Evolutionary conservation across 2,113 vertebrate genomes (phyloP).

Genomic region (Plectropomus leopardus): DNA sequence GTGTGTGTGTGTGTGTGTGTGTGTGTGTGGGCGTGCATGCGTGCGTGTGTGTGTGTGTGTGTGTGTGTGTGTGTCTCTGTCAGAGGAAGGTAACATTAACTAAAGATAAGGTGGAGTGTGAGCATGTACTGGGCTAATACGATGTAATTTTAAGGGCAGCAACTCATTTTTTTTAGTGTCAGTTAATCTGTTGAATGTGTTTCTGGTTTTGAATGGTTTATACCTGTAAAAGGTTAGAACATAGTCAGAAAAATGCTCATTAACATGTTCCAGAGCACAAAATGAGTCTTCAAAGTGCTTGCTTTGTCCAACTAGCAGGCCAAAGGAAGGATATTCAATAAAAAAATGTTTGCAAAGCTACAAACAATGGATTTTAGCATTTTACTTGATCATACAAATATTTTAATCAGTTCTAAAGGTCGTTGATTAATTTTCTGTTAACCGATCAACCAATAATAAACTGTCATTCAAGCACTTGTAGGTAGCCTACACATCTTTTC

Average conservation of each 20-base stretch:
- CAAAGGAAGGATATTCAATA: neutral
- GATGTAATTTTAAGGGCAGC: neutral
- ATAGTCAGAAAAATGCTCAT: neutral
- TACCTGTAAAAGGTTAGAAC: neutral
- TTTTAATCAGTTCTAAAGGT: neutral
- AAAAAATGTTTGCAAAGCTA: neutral
- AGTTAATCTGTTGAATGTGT: neutral
- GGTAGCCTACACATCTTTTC: neutral
- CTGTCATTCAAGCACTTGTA: neutral
- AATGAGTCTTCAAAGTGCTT: neutral
- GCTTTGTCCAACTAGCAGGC: neutral
- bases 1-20: slow-evolving; percentile 28
- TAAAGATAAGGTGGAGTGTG: slow-evolving; percentile 2
- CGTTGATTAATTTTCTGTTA: neutral
- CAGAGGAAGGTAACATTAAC: slow-evolving; percentile 21
- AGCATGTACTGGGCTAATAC: neutral
- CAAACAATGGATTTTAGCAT: neutral
- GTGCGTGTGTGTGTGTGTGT: neutral
- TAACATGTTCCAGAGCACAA: neutral
- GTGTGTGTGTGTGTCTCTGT: slow-evolving; percentile 17
- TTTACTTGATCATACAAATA: neutral
- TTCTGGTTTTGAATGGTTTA: neutral
- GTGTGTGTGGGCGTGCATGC: neutral
- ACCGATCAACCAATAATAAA: neutral
- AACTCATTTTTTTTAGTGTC: neutral